These are phyloP conservation scores for Xiphophorus couchianus DNA, from an alignment of 2,113 vertebrate species.

Conservation along the genomic window DNA sequence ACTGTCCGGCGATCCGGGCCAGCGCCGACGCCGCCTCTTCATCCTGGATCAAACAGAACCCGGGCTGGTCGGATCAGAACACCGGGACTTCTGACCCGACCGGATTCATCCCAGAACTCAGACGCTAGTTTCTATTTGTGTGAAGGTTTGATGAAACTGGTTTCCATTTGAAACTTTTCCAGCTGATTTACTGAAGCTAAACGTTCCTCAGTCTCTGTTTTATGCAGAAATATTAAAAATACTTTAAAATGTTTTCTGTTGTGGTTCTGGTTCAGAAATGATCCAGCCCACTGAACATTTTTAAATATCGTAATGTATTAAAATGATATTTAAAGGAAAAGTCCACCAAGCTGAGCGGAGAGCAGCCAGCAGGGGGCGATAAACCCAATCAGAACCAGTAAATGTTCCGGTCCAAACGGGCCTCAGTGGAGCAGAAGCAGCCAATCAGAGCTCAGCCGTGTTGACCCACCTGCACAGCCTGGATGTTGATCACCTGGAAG, in stretches of 20 bases:
- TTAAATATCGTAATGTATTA: too few relatives aligned
- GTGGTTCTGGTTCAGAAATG: not conserved
- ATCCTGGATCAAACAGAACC: constrained; percentile 76
- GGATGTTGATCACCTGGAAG: constrained; percentile 86
- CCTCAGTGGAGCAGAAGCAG: not conserved
- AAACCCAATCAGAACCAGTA: too few relatives aligned
- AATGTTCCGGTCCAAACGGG: not conserved
- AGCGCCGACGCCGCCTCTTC: constrained; percentile 81
- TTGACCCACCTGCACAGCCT: constrained; percentile 81
- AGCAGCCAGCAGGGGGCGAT: too few relatives aligned
- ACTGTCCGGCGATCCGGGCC: constrained; percentile 84
- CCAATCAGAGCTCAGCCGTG: not conserved
- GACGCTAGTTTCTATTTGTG: not conserved
- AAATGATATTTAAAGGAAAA: too few relatives aligned
- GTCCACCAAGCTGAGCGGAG: too few relatives aligned
- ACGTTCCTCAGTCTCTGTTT: too few relatives aligned
- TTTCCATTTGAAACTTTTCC: too few relatives aligned
- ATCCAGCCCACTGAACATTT: too few relatives aligned
- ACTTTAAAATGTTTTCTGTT: too few relatives aligned
- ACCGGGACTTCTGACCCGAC: not conserved
- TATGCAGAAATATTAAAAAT: too few relatives aligned
- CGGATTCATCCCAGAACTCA: not conserved
- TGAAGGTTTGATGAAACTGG: not conserved
- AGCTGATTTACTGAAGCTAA: too few relatives aligned
- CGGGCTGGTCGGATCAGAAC: not conserved